Conservation (phyloP, 2,888 invertebrate species). For the Drosophila putrida region DNA sequence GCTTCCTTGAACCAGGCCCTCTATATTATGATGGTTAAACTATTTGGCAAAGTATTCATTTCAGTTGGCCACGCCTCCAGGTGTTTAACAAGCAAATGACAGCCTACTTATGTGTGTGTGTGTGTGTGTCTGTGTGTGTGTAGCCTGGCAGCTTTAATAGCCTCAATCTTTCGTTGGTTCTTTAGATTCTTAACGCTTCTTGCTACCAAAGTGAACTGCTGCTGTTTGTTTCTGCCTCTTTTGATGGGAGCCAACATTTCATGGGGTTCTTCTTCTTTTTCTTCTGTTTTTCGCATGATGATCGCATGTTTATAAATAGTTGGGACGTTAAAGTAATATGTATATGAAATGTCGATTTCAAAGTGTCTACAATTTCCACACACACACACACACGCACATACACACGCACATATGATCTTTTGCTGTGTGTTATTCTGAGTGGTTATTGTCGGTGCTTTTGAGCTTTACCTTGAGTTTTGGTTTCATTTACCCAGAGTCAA, state of each 20-base stretch:
- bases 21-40: conserved; percentile 13
- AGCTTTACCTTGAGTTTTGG: conserved; percentile 72
- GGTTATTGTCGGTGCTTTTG: conserved; percentile 56
- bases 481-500: conserved; percentile 68
- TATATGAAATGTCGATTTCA: conserved; percentile 75
- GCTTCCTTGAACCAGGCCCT: conserved; percentile 2
- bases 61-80: conserved; percentile 39
- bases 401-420: not conserved
- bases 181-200: conserved; percentile 48
- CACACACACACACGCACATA: conserved; percentile 19
- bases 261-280: conserved; percentile 35
- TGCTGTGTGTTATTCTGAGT: conserved; percentile 11
- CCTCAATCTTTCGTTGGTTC: conserved; percentile 31
- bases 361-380: conserved; percentile 67
- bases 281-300: conserved; percentile 55
- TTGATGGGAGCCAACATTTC: conserved; percentile 46
- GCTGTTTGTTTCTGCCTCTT: conserved; percentile 15
- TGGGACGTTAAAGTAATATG: conserved; percentile 61
- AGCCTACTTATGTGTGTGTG: conserved; percentile 35
- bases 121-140: conserved; percentile 19
- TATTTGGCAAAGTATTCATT: conserved; percentile 27
- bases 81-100: conserved; percentile 51
- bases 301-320: conserved; percentile 81
- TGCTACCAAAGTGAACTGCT: conserved; percentile 44
- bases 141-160: conserved; percentile 53